Evolutionary conservation across 2,797 vertebrate species (phyloP).

Genomic region (Emydoidea blandingii): DNA sequence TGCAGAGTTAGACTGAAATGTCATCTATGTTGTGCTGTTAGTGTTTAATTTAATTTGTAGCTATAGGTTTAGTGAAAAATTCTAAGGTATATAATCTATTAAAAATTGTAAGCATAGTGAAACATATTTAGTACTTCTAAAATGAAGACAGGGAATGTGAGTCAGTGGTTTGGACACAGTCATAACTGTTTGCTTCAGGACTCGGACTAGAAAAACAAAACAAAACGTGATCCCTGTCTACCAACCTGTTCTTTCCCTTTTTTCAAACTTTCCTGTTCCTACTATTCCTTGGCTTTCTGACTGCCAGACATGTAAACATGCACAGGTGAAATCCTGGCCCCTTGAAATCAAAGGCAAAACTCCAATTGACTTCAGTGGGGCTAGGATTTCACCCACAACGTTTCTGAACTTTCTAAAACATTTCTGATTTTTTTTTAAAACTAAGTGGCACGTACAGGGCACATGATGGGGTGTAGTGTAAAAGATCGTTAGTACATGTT

Average conservation of each 20-base stretch:
- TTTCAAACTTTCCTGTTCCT: background rate
- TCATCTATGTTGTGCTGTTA: background rate
- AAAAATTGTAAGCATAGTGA: background rate
- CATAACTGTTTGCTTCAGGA: background rate
- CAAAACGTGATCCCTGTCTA: background rate
- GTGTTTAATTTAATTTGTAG: background rate
- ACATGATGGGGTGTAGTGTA: background rate
- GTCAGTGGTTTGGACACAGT: background rate
- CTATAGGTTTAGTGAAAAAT: background rate
- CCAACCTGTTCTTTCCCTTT: background rate
- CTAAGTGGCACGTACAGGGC: background rate
- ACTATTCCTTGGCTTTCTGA: background rate
- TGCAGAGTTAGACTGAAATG: background rate
- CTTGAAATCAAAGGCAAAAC: background rate
- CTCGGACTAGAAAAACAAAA: background rate
- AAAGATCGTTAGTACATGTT: background rate
- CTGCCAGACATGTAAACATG: background rate
- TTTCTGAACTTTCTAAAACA: background rate
- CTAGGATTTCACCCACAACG: background rate
- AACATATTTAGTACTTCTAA: background rate
- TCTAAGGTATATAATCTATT: background rate
- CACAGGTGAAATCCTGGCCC: background rate
- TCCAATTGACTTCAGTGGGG: background rate
- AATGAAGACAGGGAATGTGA: background rate
- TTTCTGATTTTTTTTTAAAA: background rate